Conservation (phyloP, 2,113 vertebrate genomes). For the Sciurus niger region DNA sequence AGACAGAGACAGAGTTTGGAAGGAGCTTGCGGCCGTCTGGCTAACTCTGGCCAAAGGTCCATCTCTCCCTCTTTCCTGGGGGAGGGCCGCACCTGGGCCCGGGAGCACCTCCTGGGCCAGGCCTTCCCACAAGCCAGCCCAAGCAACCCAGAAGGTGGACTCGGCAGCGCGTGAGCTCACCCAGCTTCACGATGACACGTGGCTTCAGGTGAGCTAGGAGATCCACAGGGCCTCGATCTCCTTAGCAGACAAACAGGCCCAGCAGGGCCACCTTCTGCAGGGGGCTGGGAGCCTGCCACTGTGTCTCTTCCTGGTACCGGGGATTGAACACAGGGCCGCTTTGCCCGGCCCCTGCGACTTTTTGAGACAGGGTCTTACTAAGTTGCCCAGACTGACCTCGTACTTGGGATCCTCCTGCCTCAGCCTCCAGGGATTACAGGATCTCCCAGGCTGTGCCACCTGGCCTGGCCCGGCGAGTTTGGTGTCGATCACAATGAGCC, state of each 20-base stretch:
- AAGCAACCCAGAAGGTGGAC: not conserved
- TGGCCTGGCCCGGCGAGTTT: not conserved
- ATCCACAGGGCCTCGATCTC: not conserved
- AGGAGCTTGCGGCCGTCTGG: not conserved
- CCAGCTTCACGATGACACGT: not conserved
- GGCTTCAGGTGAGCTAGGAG: not conserved
- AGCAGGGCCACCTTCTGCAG: not conserved
- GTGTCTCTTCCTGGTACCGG: too few species aligned
- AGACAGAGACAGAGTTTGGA: too few species aligned
- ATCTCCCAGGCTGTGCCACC: too few species aligned
- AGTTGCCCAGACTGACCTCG: too few species aligned
- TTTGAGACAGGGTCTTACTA: too few species aligned
- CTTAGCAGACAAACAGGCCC: not conserved
- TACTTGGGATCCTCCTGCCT: too few species aligned
- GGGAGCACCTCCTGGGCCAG: not conserved
- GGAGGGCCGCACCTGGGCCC: rapidly evolving
- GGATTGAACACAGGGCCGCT: too few species aligned
- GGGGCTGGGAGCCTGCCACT: too few species aligned
- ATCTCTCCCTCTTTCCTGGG: not conserved
- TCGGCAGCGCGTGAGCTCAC: not conserved
- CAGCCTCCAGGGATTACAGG: too few species aligned
- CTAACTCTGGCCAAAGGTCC: not conserved
- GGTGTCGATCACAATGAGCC: not conserved
- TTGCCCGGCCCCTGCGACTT: too few species aligned
- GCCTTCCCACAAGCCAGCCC: not conserved